phyloP scores from a whole-genome alignment of 2,888 invertebrate species.

The Hirtodrosophila histrioides region DNA sequence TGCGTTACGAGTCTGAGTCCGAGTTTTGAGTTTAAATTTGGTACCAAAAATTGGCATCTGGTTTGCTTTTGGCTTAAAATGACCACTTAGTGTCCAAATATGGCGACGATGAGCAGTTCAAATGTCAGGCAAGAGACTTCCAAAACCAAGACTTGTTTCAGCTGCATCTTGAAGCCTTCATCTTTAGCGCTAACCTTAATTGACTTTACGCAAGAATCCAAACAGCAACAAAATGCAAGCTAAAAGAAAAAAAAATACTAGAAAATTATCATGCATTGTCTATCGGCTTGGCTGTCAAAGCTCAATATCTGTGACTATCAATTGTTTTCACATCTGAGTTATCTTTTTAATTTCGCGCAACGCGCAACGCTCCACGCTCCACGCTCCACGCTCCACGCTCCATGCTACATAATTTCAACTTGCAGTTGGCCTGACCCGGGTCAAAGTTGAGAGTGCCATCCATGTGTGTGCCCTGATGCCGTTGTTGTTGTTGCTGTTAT shows the following conservation, averaged over 20 bases:
- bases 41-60: slow-evolving; percentile 41
- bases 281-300: slow-evolving; percentile 75
- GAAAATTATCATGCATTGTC: slow-evolving; percentile 72
- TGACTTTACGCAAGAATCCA: slow-evolving; percentile 69
- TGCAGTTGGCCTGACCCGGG: slow-evolving; percentile 74
- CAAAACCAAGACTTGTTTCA: slow-evolving; percentile 41
- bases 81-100: slow-evolving; percentile 61
- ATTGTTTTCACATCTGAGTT: slow-evolving; percentile 81
- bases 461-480: slow-evolving; percentile 39
- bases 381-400: slow-evolving; percentile 40
- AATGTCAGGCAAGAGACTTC: slow-evolving; percentile 53
- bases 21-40: not conserved
- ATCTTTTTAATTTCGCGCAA: slow-evolving; percentile 79
- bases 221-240: not conserved
- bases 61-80: slow-evolving; percentile 43
- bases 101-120: slow-evolving; percentile 61
- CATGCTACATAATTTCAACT: slow-evolving; percentile 65
- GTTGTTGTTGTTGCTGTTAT: slow-evolving; percentile 22
- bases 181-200: slow-evolving; percentile 63
- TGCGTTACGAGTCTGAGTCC: slow-evolving; percentile 22
- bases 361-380: slow-evolving; percentile 40
- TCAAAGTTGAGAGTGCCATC: slow-evolving; percentile 73
- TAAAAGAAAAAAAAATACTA: slow-evolving; percentile 25
- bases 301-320: slow-evolving; percentile 79
- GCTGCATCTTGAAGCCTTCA: slow-evolving; percentile 59